These are phyloP conservation scores for Cyaniris semiargus DNA, from an alignment of 2,888 invertebrate genomes.

Conservation along the genomic window DNA sequence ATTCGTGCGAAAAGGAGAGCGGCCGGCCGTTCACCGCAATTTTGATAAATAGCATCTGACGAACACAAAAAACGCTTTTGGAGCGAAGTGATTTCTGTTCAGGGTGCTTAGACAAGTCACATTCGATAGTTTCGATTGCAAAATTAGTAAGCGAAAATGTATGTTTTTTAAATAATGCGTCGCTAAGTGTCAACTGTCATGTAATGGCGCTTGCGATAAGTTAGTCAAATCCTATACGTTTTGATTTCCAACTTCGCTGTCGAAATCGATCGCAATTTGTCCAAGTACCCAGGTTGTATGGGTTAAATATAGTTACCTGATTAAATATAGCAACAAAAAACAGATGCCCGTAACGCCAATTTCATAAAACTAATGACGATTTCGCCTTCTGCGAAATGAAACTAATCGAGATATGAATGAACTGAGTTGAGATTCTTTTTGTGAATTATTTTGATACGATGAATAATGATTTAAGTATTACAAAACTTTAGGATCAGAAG, in stretches of 20 bases:
- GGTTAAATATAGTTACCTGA: slow-evolving; percentile 4
- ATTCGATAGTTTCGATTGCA: too few relatives aligned
- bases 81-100: slow-evolving; percentile 39
- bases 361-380: slow-evolving; percentile 20
- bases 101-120: not conserved
- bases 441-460: not conserved
- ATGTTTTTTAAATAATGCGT: too few relatives aligned
- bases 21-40: slow-evolving; percentile 51
- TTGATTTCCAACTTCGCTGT: not conserved
- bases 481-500: not conserved
- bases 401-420: slow-evolving; percentile 15
- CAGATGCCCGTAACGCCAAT: slow-evolving; percentile 23
- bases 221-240: not conserved
- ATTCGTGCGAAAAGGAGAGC: slow-evolving; percentile 43
- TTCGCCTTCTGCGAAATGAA: slow-evolving; percentile 20
- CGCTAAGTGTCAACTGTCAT: too few relatives aligned
- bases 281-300: not conserved
- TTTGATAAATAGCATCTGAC: slow-evolving; percentile 44
- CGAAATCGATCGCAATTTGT: not conserved
- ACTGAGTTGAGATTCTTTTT: not conserved
- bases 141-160: too few relatives aligned
- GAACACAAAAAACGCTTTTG: slow-evolving; percentile 35
- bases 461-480: not conserved
- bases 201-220: not conserved
- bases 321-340: slow-evolving; percentile 13